Percentiles rank a stretch among this genome's conserved stretches.
Conservation (phyloP, 1,140 invertebrate genomes). For the Zaprionus ornatus region DNA sequence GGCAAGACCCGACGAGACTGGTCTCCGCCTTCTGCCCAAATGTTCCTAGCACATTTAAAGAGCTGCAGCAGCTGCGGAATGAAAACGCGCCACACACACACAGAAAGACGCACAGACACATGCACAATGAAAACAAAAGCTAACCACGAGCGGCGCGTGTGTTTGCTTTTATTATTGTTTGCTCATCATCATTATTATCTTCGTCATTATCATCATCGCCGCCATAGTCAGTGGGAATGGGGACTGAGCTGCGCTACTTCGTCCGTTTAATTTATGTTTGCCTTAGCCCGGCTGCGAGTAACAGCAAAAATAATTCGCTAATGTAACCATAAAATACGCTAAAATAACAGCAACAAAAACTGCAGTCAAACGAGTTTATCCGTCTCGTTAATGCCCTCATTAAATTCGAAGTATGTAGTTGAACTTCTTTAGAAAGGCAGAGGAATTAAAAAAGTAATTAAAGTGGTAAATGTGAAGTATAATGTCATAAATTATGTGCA, state of each 20-base stretch:
- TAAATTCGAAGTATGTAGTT: not conserved
- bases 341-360: constrained; percentile 41
- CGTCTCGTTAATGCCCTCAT: constrained; percentile 1
- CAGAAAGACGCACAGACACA: constrained; percentile 14
- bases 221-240: not conserved
- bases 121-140: constrained; percentile 31
- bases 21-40: not conserved
- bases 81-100: not conserved
- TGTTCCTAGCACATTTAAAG: not conserved
- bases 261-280: constrained; percentile 69
- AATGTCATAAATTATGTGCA: too few relatives aligned
- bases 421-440: too few relatives aligned
- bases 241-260: not conserved
- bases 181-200: constrained; percentile 25
- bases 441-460: too few relatives aligned
- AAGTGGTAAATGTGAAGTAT: too few relatives aligned
- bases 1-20: not conserved
- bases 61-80: constrained; percentile 10
- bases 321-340: constrained; percentile 67
- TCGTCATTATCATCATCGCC: constrained; percentile 12
- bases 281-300: constrained; percentile 52
- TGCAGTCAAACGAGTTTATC: not conserved
- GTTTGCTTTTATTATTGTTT: constrained; percentile 54
- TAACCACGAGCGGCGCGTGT: constrained; percentile 57
- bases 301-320: constrained; percentile 74